Evolutionary conservation across 2,113 vertebrate species (phyloP).

Genomic region (Otocyon megalotis): DNA sequence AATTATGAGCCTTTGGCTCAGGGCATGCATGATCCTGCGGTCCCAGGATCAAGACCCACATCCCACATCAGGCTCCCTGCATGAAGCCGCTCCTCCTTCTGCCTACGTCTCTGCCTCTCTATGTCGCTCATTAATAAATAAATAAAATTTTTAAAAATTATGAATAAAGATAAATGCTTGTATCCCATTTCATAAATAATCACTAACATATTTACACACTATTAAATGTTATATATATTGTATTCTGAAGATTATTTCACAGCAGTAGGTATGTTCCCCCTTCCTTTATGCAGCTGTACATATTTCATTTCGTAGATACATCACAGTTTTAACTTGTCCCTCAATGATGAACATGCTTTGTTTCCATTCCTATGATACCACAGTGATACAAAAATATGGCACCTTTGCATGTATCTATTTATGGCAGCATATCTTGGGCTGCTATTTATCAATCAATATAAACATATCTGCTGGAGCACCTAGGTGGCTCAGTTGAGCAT

Average conservation of each 20-base stretch:
- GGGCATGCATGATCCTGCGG: no score
- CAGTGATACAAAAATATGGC: neutral
- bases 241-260: neutral
- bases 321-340: neutral
- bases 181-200: neutral
- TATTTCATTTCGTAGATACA: neutral
- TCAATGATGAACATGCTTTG: neutral
- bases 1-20: neutral
- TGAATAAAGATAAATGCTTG: neutral
- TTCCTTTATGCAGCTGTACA: neutral
- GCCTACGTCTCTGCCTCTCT: no score
- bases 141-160: no score
- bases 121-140: no score
- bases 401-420: neutral
- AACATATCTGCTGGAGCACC: neutral
- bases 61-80: no score
- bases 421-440: neutral
- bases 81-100: no score
- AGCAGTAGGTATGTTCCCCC: neutral
- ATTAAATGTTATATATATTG: neutral
- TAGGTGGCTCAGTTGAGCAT: no score
- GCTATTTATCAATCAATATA: neutral
- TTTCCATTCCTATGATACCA: neutral
- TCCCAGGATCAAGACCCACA: no score
- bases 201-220: neutral